These are phyloP conservation scores for Chloropsis cyanopogon DNA, from an alignment of 2,113 vertebrate species.

Conservation along the genomic window DNA sequence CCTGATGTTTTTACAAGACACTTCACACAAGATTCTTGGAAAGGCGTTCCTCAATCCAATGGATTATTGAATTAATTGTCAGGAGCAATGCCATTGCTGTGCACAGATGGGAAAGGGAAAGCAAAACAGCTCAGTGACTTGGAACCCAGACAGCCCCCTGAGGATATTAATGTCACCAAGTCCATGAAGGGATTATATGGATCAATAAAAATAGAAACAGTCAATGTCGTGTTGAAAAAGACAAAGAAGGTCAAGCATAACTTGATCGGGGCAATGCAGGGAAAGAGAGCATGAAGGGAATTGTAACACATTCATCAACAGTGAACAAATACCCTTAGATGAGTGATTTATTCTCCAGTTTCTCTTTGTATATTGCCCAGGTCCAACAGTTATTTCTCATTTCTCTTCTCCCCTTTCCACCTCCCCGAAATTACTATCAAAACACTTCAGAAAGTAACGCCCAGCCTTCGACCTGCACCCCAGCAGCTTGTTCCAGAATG, in stretches of 20 bases:
- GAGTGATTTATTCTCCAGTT: background rate
- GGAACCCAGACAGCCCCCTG: slow-evolving; percentile 17
- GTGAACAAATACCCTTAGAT: background rate
- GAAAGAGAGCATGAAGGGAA: background rate
- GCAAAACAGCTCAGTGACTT: slow-evolving; percentile 14
- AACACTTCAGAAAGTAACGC: background rate
- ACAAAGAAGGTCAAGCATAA: slow-evolving; percentile 59
- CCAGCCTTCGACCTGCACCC: background rate
- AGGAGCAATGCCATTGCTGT: background rate
- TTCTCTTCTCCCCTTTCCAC: background rate
- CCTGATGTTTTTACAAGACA: background rate
- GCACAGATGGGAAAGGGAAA: background rate
- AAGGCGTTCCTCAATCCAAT: background rate
- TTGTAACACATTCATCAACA: background rate
- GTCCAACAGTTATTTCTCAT: background rate
- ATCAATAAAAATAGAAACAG: slow-evolving; percentile 66
- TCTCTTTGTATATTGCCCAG: background rate
- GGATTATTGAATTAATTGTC: slow-evolving; percentile 49
- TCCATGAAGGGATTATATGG: slow-evolving; percentile 38
- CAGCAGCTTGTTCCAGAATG: background rate
- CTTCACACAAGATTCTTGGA: slow-evolving; percentile 23
- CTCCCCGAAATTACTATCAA: background rate
- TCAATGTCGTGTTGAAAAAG: slow-evolving; percentile 34
- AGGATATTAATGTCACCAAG: slow-evolving; percentile 53
- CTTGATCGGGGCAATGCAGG: background rate